A percentile compares a stretch with the other conserved stretches of the same genome.
phyloP scores from a whole-genome alignment of 1,140 invertebrate species.

The Drosophila suzukii region DNA sequence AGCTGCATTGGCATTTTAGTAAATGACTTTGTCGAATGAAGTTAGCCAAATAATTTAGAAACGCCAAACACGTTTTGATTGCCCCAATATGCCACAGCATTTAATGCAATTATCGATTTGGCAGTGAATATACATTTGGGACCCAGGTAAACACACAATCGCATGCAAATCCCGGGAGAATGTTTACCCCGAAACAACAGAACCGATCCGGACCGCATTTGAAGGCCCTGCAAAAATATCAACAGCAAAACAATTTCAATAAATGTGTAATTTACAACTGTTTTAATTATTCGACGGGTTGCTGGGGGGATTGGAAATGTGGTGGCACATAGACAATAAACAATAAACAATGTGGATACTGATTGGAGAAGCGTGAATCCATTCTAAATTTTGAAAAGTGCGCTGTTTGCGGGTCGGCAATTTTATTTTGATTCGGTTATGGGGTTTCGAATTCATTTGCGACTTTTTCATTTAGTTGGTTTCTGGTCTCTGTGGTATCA shows the following conservation, averaged over 20 bases:
- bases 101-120: constrained; percentile 39
- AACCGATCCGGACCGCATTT: constrained; percentile 21
- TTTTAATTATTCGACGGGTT: constrained; percentile 34
- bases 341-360: constrained; percentile 23
- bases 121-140: constrained; percentile 15
- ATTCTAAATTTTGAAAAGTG: constrained; percentile 1
- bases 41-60: constrained; percentile 16
- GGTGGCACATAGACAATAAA: constrained; percentile 5
- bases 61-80: constrained; percentile 18
- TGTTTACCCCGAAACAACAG: constrained; percentile 24
- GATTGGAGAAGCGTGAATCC: constrained; percentile 15
- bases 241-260: constrained; percentile 32
- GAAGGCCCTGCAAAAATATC: constrained; percentile 13
- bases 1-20: not conserved
- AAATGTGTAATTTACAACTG: constrained; percentile 45
- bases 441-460: constrained; percentile 34
- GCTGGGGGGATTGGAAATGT: not conserved
- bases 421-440: not conserved
- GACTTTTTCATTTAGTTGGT: constrained; percentile 14
- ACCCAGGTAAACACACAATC: constrained; percentile 12
- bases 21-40: constrained; percentile 11
- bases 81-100: constrained; percentile 5
- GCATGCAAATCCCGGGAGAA: constrained; percentile 12
- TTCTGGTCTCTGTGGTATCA: constrained; percentile 20
- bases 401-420: not conserved